These are phyloP conservation scores for Stratiolaelaps scimitus DNA, from an alignment of 1,140 invertebrate genomes.

Conservation along the genomic window DNA sequence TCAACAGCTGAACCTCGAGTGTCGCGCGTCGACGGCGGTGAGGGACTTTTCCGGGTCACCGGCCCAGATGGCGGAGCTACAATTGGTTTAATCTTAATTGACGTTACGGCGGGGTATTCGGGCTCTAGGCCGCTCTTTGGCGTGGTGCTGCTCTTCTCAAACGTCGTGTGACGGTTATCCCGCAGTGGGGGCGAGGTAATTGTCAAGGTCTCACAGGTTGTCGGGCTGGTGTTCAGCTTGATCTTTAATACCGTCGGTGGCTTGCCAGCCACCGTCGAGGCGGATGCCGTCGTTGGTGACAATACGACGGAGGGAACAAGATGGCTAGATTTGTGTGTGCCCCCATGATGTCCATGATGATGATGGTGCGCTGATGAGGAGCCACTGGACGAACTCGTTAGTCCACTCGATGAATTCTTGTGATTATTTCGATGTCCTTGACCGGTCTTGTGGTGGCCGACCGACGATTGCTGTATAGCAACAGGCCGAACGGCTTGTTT, in stretches of 20 bases:
- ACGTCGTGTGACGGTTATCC: conserved; percentile 8
- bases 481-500: neutral
- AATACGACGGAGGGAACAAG: too few species aligned
- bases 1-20: neutral
- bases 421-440: neutral
- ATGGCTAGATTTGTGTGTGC: neutral
- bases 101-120: conserved; percentile 22
- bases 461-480: conserved; percentile 1
- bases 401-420: too few species aligned
- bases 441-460: conserved; percentile 14
- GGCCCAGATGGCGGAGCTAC: neutral
- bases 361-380: neutral
- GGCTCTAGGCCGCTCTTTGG: too few species aligned
- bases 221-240: conserved; percentile 24
- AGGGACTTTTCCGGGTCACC: neutral
- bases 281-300: neutral
- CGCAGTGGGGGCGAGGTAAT: conserved; percentile 16
- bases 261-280: conserved; percentile 12
- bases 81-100: conserved; percentile 24
- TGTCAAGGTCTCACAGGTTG: conserved; percentile 9
- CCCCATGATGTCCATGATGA: neutral
- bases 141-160: neutral
- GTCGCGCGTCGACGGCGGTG: neutral
- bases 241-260: conserved; percentile 24
- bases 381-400: too few species aligned